Conservation (phyloP, 1,140 invertebrate genomes). For the Drosophila mauritiana region DNA sequence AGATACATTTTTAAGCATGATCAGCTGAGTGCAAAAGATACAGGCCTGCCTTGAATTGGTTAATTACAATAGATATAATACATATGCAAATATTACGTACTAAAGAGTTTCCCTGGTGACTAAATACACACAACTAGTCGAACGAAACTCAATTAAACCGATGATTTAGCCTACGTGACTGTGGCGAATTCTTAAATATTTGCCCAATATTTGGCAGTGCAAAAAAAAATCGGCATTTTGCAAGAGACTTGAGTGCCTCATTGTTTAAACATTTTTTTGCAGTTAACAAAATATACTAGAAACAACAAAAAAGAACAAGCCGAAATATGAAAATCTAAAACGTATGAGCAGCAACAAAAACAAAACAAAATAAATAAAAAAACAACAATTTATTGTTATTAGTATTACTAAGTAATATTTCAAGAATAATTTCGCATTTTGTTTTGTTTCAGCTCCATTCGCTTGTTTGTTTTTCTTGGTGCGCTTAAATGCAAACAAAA, state of each 20-base stretch:
- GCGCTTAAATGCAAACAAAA: slow-evolving; percentile 53
- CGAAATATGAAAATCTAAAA: slow-evolving; percentile 13
- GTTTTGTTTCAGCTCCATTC: slow-evolving; percentile 30
- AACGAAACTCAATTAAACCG: slow-evolving; percentile 11
- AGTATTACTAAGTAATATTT: slow-evolving; percentile 76
- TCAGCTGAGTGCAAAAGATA: too few species aligned
- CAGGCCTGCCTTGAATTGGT: too few species aligned
- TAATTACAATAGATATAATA: not conserved
- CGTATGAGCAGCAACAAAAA: slow-evolving; percentile 2
- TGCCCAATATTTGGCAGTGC: slow-evolving; percentile 7
- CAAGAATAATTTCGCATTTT: slow-evolving; percentile 15
- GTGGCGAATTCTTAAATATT: slow-evolving; percentile 31
- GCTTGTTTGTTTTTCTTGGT: slow-evolving; percentile 37
- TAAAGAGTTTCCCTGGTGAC: not conserved
- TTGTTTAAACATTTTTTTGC: slow-evolving; percentile 56
- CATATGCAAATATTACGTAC: not conserved
- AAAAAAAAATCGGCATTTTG: slow-evolving; percentile 8
- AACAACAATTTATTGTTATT: slow-evolving; percentile 57
- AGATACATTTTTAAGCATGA: too few species aligned
- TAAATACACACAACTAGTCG: not conserved
- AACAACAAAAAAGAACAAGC: slow-evolving; percentile 16
- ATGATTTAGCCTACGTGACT: slow-evolving; percentile 35
- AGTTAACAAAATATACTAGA: slow-evolving; percentile 46
- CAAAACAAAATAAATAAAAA: slow-evolving; percentile 8
- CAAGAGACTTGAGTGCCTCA: slow-evolving; percentile 25